phyloP scores from a whole-genome alignment of 2,113 vertebrate genomes.

The Orthonyx spaldingii region DNA sequence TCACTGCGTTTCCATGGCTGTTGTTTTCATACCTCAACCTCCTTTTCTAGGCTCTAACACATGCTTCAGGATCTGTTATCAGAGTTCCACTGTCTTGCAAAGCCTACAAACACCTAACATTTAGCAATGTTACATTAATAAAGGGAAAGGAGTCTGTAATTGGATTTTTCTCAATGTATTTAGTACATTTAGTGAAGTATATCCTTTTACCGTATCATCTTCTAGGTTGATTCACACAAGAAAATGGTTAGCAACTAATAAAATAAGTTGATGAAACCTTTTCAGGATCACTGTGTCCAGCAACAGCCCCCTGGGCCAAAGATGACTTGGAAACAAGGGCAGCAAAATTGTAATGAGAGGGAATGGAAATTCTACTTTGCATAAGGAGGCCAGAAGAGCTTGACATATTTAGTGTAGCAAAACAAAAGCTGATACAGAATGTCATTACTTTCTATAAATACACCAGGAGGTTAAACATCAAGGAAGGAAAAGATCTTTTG shows the following conservation, averaged over 20 bases:
- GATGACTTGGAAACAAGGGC: neutral
- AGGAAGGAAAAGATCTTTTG: constrained; percentile 33
- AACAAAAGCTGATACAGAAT: constrained; percentile 25
- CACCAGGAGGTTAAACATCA: neutral
- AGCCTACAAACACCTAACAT: neutral
- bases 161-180: neutral
- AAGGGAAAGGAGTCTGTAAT: neutral
- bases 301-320: neutral
- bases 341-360: neutral
- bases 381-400: neutral
- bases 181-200: neutral
- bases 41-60: neutral
- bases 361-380: neutral
- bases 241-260: neutral
- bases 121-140: neutral
- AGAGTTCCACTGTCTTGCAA: neutral
- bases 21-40: neutral
- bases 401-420: neutral
- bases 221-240: neutral
- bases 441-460: constrained; percentile 20
- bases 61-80: neutral
- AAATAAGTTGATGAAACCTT: neutral
- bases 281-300: neutral
- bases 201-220: neutral
- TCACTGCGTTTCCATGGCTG: neutral